Evolutionary conservation across 1,140 invertebrate genomes (phyloP).

Genomic region (Pseudomyrmex concolor): DNA sequence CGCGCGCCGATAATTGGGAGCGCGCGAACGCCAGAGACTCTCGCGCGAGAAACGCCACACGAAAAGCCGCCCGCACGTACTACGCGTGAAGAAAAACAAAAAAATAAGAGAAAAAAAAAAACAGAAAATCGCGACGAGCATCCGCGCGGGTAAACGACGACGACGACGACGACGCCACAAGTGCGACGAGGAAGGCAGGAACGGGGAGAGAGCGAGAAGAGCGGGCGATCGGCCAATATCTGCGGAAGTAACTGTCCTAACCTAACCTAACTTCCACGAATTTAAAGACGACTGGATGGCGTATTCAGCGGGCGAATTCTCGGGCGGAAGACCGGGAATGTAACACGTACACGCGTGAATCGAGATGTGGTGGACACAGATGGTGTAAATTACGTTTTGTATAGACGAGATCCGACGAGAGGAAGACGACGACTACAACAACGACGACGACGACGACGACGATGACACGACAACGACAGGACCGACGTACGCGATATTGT

Average conservation of each 20-base stretch:
- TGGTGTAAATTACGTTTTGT: too few species aligned
- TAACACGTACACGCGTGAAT: not conserved
- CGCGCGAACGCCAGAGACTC: slow-evolving; percentile 7
- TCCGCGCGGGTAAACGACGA: slow-evolving; percentile 48
- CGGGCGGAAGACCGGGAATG: slow-evolving; percentile 1
- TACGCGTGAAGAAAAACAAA: slow-evolving; percentile 17
- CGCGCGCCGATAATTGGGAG: slow-evolving; percentile 26
- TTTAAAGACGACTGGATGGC: slow-evolving; percentile 59
- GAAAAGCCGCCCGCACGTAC: not conserved
- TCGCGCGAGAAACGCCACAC: not conserved
- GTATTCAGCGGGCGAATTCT: not conserved
- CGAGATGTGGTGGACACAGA: too few species aligned
- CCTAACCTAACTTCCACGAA: slow-evolving; percentile 75
- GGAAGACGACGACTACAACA: not conserved
- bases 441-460: not conserved
- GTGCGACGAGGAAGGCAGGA: not conserved
- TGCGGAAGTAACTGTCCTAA: slow-evolving; percentile 74
- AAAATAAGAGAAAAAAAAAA: too few species aligned
- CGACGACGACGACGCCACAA: slow-evolving; percentile 12
- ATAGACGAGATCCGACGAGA: too few species aligned
- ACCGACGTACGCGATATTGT: too few species aligned
- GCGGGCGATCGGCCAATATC: slow-evolving; percentile 68
- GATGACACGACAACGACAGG: slow-evolving; percentile 1
- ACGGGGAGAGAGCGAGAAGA: not conserved
- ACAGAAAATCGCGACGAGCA: slow-evolving; percentile 10